phyloP scores from a whole-genome alignment of 2,888 invertebrate genomes.

The Tanypteryx hageni region DNA sequence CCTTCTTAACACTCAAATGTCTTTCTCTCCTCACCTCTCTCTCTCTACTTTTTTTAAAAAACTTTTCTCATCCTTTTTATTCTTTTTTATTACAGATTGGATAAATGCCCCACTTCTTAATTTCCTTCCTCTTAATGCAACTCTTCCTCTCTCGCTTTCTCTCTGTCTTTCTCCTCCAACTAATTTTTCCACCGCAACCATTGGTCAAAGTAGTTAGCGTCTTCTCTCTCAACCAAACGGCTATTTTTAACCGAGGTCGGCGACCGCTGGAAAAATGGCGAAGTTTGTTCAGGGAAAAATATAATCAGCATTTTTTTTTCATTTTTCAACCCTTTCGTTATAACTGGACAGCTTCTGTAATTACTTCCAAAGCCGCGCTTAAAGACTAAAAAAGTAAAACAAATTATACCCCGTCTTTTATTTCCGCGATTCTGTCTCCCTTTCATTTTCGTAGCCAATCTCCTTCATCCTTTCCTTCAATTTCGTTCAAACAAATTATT shows the following conservation, averaged over 20 bases:
- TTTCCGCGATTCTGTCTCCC: not conserved
- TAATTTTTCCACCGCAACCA: not conserved
- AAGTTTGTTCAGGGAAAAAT: slow-evolving; percentile 13
- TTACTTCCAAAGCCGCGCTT: not conserved
- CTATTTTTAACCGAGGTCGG: slow-evolving; percentile 28
- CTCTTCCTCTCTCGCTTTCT: not conserved
- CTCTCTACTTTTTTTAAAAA: not conserved
- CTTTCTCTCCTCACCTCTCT: not conserved
- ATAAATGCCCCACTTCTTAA: too few species aligned
- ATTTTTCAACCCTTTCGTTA: slow-evolving; percentile 13
- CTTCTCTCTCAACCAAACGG: not conserved
- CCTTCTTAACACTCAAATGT: too few species aligned
- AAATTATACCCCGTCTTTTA: not conserved
- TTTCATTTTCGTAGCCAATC: not conserved
- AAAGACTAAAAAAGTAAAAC: not conserved
- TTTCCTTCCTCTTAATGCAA: not conserved
- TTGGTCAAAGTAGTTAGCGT: not conserved
- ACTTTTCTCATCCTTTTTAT: too few species aligned
- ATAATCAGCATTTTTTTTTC: not conserved
- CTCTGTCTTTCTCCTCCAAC: not conserved
- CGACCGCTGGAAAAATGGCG: not conserved
- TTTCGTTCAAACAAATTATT: not conserved
- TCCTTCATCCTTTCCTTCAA: not conserved
- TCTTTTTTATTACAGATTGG: too few species aligned
- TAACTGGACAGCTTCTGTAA: not conserved